Conservation (phyloP, 2,797 vertebrate species). For the Dryobates pubescens region DNA sequence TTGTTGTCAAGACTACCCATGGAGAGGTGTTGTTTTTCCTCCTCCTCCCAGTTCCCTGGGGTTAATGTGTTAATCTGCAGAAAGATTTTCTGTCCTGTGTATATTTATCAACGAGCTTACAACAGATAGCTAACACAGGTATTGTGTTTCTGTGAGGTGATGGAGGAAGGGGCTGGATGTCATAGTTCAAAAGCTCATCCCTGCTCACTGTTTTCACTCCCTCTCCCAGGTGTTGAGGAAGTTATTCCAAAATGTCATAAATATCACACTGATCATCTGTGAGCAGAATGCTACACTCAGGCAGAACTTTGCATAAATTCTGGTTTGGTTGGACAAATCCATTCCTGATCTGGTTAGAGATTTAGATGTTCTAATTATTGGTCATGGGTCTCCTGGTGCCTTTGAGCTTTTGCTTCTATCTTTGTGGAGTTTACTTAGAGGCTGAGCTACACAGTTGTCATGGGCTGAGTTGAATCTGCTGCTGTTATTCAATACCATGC, state of each 20-base stretch:
- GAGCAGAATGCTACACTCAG: neutral
- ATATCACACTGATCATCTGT: neutral
- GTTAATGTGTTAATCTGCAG: neutral
- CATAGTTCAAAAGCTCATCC: neutral
- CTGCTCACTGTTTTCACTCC: no score
- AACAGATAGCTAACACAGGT: neutral
- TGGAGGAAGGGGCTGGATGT: neutral
- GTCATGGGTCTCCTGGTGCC: neutral
- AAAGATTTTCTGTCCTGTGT: neutral
- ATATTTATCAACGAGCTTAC: neutral
- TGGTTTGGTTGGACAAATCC: neutral
- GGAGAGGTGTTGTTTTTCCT: neutral
- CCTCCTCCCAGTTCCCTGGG: neutral
- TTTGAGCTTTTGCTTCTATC: neutral
- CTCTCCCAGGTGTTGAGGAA: neutral
- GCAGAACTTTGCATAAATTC: neutral
- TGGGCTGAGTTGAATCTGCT: no score
- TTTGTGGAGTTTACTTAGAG: neutral
- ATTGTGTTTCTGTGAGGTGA: neutral
- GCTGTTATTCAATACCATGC: no score
- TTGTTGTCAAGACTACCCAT: neutral
- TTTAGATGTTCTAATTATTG: neutral
- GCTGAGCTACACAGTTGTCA: neutral
- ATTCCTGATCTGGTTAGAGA: neutral
- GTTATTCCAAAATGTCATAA: neutral